Conservation (phyloP, 2,113 vertebrate genomes). For the Odontophorus gujanensis region DNA sequence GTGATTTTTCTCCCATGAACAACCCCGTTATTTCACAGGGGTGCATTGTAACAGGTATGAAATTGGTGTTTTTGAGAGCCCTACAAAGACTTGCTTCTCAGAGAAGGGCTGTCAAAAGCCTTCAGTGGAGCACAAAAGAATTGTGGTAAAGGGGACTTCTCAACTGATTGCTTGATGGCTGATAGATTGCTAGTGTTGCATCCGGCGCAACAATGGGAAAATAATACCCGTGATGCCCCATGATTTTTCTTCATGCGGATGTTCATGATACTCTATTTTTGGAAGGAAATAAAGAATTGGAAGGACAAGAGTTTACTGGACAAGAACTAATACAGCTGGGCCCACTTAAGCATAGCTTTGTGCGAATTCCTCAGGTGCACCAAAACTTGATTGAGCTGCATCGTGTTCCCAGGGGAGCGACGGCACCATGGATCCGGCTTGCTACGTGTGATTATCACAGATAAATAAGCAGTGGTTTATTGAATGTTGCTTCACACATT, state of each 20-base stretch:
- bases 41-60: rapidly evolving
- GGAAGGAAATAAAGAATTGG: background rate
- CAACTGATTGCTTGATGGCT: rapidly evolving
- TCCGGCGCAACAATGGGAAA: background rate
- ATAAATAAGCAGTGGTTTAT: background rate
- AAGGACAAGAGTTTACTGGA: background rate
- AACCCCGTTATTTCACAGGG: background rate
- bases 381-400: background rate
- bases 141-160: background rate
- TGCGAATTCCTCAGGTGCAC: background rate
- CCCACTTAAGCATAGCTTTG: background rate
- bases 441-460: rapidly evolving
- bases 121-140: rapidly evolving
- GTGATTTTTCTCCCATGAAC: background rate
- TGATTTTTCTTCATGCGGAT: background rate
- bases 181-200: too few species aligned
- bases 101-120: background rate
- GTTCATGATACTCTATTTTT: background rate
- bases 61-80: rapidly evolving
- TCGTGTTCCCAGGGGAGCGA: background rate
- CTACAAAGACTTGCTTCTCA: background rate
- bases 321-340: background rate
- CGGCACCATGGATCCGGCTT: background rate
- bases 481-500: too few species aligned
- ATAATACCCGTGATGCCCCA: rapidly evolving